Evolutionary conservation across 2,797 vertebrate genomes (phyloP).

Genomic region (Crocidura indochinensis): DNA sequence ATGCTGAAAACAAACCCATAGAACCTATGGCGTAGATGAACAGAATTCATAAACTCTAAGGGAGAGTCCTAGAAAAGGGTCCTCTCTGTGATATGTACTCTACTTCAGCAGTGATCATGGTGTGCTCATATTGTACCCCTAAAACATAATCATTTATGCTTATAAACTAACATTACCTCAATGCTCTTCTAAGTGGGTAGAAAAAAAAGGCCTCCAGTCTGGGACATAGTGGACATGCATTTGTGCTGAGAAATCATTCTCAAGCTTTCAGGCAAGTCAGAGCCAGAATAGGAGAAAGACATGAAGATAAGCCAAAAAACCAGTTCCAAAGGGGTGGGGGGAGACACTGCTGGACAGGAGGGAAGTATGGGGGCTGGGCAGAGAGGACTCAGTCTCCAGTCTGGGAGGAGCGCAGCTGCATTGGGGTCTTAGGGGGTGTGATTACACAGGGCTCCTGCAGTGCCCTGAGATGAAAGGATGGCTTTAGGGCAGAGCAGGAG

Average conservation of each 20-base stretch:
- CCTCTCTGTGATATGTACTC: too few species aligned
- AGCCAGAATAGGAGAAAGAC: neutral
- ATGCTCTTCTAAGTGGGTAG: too few species aligned
- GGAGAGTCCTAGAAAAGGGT: too few species aligned
- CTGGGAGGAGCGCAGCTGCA: conserved; percentile 78
- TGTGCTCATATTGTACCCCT: too few species aligned
- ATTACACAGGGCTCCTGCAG: conserved; percentile 81
- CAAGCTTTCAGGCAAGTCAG: neutral
- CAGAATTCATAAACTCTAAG: too few species aligned
- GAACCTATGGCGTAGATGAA: too few species aligned
- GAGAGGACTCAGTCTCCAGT: conserved; percentile 41
- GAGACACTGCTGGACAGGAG: neutral
- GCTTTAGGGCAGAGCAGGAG: conserved; percentile 73
- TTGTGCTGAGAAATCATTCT: conserved; percentile 7
- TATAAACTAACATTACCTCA: too few species aligned
- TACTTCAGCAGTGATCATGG: too few species aligned
- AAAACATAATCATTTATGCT: too few species aligned
- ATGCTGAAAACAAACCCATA: too few species aligned
- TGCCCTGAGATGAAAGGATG: conserved; percentile 78
- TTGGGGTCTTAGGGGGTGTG: conserved; percentile 80
- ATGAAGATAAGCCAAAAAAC: conserved; percentile 16
- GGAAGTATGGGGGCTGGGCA: neutral
- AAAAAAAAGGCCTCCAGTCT: too few species aligned
- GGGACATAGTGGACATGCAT: neutral
- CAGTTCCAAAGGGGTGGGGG: neutral